Percentiles rank a stretch among this genome's conserved stretches.
Conservation (phyloP, 1,140 invertebrate species). For the Globodera ellingtonae region DNA sequence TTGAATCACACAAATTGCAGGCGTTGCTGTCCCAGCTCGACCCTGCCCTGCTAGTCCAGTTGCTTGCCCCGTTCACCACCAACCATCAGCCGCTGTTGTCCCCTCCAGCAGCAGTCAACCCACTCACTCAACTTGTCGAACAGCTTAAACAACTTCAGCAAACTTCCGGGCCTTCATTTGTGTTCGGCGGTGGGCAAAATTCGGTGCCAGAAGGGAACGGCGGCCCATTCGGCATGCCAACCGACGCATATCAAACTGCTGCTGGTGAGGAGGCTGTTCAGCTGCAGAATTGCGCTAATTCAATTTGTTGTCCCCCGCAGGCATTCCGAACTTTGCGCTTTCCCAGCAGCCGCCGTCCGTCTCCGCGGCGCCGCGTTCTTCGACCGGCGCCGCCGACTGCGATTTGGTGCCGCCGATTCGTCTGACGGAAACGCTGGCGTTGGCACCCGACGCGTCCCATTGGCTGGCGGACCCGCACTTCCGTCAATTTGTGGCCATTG, state of each 20-base stretch:
- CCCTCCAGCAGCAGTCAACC: background rate
- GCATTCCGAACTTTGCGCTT: background rate
- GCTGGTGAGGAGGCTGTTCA: background rate
- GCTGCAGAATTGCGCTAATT: background rate
- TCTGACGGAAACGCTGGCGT: conserved; percentile 50
- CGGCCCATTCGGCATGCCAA: background rate
- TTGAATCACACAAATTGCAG: background rate
- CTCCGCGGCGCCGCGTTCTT: background rate
- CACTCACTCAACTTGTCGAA: conserved; percentile 6
- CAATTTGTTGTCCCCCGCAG: background rate
- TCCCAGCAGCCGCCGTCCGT: background rate
- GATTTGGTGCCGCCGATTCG: conserved; percentile 12
- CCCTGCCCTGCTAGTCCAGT: background rate
- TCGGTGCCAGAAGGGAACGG: background rate
- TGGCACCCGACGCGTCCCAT: conserved; percentile 44
- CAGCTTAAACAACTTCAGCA: conserved; percentile 16
- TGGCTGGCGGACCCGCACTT: conserved; percentile 51
- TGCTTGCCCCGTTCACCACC: conserved; percentile 1
- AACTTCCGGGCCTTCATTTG: background rate
- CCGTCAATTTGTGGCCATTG: conserved; percentile 52
- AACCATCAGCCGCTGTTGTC: background rate
- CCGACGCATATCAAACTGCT: background rate
- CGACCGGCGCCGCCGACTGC: background rate
- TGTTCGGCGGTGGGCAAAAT: background rate
- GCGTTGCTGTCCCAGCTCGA: background rate